Base-by-base conservation (phyloP, 2,113 vertebrate genomes). In the Microcebus griseorufus region DNA sequence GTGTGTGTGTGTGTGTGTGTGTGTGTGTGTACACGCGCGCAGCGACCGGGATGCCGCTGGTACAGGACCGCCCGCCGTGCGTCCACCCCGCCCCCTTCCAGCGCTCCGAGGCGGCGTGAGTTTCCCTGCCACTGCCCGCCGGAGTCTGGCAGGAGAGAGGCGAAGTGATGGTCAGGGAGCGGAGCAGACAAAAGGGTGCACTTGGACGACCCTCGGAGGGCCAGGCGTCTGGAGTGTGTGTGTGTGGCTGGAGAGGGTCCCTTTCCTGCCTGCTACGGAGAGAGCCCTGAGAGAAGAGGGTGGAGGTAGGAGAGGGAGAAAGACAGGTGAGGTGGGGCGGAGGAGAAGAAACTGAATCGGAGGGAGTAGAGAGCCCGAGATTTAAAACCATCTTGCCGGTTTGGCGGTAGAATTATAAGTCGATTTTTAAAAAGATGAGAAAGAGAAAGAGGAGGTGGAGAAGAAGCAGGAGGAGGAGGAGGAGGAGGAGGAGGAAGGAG, bases 181-280 rank as follows among this genome's bases (percentile, higher is more conserved):
- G 62, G 25, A 70, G 86, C 60, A 83, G 92, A 97, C 97, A 97
- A 98, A 98, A 96, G 95, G 73, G 82, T 73, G 70, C 69, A 13
- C 37, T 82, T 37, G 85, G 73, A 72, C 3, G 53, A 79, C 78
- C 42, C 78, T 86, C 14, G 0, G 14, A 67, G 90, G 62, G 62
- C 67, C 7, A 91, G 69, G 91, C 11, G 3, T 29, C 48, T 20
- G 55, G 23, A 1, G 48, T n/a, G 53, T 37, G 12, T 60, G 13
- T 60, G 25, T 23, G 17, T 34, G 58, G 55, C 0, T 55, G 55
- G 9, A 78, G 9, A 34, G 58, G 53, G 23, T 64, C 23, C 75
- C 53, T 75, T 65, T n/a, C 23, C 51, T 58, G 65, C 45, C 72
- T 27, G 81, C 78, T 32, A 48, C 10, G 37, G 76, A 93, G n/a